Percentiles rank a stretch among this genome's conserved stretches.
phyloP scores from a whole-genome alignment of 2,797 vertebrate species.

The Hapalemur alaotrensis region DNA sequence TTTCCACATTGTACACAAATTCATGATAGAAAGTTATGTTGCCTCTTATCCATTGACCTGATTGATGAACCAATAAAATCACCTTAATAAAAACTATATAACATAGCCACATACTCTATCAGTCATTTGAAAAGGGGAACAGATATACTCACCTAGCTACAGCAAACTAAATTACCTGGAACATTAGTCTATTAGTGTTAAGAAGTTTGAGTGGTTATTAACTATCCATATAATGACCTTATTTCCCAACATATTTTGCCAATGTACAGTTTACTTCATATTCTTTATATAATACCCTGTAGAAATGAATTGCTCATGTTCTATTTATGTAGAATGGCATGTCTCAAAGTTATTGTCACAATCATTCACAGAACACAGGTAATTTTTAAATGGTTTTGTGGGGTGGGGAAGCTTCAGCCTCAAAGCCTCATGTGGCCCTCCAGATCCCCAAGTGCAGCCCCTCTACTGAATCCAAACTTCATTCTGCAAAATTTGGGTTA shows the following conservation, averaged over 20 bases:
- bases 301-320: neutral
- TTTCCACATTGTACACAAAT: neutral
- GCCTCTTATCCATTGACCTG: neutral
- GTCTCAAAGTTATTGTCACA: neutral
- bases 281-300: neutral
- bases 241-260: neutral
- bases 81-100: neutral
- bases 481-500: neutral
- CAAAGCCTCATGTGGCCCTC: too few species aligned
- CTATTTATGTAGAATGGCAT: neutral
- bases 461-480: too few species aligned
- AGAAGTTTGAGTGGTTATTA: neutral
- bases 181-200: neutral
- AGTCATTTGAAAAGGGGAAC: neutral
- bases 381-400: conserved; percentile 15
- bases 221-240: neutral
- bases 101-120: neutral
- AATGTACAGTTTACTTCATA: neutral
- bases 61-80: neutral
- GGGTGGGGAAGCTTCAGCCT: too few species aligned
- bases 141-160: neutral
- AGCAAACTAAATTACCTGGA: neutral
- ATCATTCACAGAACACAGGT: neutral
- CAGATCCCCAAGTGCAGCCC: too few species aligned
- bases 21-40: neutral